Evolutionary conservation across 2,888 invertebrate genomes (phyloP), one percentile per base, ranked within the genome.

Genomic region (Neoscelio sp.): DNA sequence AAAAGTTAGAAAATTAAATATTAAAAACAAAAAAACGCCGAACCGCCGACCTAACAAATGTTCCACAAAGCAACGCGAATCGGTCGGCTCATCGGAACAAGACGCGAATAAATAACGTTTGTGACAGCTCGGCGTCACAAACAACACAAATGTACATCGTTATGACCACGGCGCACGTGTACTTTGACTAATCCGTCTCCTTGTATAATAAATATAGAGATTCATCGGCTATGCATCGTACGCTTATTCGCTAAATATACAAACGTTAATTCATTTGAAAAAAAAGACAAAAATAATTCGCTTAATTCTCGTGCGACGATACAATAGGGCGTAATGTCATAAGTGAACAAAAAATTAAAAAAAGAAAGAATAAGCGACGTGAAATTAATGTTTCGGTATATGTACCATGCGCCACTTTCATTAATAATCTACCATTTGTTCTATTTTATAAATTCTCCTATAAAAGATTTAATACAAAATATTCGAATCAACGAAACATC

Each of bases 381-480:
- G 4, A 62, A 71, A 52, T 38, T 54, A 56, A 35, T 60, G 1
- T 46, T 12, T n/a, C n/a, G n/a, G 17, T 26, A 52, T 30, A 33
- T 38, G 48, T 46, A 73, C 46, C 40, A 73, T 42, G 30, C 60
- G 71, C 38, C 71, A 65, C 50, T 65, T 74, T 60, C 44, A 52
- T 28, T 50, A 42, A 23, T 23, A 23, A 58, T 67, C 50, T 75
- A 60, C 18, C 26, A 15, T 15, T 58, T 71, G 62, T 12, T 44
- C 42, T 75, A 58, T 20, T 23, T 52, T 68, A 68, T 68, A 68
- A 68, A 76, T 76, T 68, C 26, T 76, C 6, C 75, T 62, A 68
- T 76, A 76, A 76, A 76, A 75, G 48, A 76, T 68, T 68, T 46
- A 54, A 76, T 76, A 76, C 75, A 76, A 76, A 76, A 76, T 60